Evolutionary conservation across 2,888 invertebrate species (phyloP), one percentile per base, ranked within the genome.

Genomic region (Ectropis crepuscularia): DNA sequence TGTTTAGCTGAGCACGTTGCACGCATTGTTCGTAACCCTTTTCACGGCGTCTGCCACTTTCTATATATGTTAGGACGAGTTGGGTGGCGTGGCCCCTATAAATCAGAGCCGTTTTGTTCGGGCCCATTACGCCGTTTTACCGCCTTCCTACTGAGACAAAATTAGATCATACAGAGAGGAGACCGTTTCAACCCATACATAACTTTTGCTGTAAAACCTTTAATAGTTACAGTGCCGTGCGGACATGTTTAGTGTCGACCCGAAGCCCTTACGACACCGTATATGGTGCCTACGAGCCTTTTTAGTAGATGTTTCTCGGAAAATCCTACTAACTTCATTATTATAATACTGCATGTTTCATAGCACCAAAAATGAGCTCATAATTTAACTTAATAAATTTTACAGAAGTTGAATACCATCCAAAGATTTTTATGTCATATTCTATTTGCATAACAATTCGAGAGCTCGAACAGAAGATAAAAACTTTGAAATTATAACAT

Each of bases 91-190:
- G 83, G 81, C 85, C 85, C 80, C 82, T 81, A 88, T 88, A 89
- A 89, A 89, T 89, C 89, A 88, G 86, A 81, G 84, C 82, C 87
- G 83, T 89, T 88, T 88, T 88, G 87, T 88, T 88, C 87, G 80
- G 85, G 82, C 81, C 88, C 87, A 89, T 90, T 89, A 89, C 89
- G 79, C 74, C 86, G 85, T 86, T 89, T 89, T 89, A 89, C 89
- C 87, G 86, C 88, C 86, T 87, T 87, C 83, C 83, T 87, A 86
- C 87, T 85, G 87, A 86, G 84, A 89, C 88, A 83, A 88, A 89
- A 89, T 89, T 89, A 89, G 88, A 89, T 88, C 87, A 89, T 86
- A 85, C 86, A 82, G 77, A 83, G 85, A 86, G 84, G 82, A 83
- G 83, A 84, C 80, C 74, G 77, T 77, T 77, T 75, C 80, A 77